Base-by-base conservation (phyloP, 2,888 invertebrate genomes). In the Sussaba pulchella region DNA sequence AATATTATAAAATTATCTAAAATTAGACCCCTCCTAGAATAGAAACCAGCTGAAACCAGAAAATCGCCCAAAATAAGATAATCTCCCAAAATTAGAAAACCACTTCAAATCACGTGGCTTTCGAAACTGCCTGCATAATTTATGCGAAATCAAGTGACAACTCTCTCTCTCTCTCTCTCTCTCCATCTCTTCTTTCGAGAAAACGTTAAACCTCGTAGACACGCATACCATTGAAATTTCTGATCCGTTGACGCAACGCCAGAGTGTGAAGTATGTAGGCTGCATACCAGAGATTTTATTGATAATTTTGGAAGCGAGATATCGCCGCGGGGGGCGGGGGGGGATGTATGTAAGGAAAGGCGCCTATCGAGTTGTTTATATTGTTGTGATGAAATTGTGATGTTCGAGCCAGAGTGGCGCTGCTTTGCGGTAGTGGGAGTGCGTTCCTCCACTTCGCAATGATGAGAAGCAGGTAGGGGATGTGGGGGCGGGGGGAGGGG, bases 321-420 rank as follows among this genome's bases (percentile, higher is more conserved):
- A 21, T 10, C 0, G 12, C 17, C 24, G 12, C 10, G 50, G 64
- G 0, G 47, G 47, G 43, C 19, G 24, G 41, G 14, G 17, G 21
- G 47, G 43, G 17, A 50, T 41, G 57, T 9, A 21, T 31, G 39
- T 36, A 64, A 17, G 47, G 14, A 21, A 64, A 61, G 78, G 61
- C 41, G 31, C 26, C 59, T 39, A 72, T 76, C 75, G 78, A 78
- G 82, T 85, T 87, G 83, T 87, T 87, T 85, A 85, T 87, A 87
- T 87, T 84, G 85, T 88, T 87, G 84, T 84, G 86, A 87, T 86
- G 85, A 86, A 88, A 87, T 86, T 85, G 85, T 83, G 83, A 84
- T 81, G 83, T 83, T 50, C 31, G 43, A 31, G 59, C 50, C 31
- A 50, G 54, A 41, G 70, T 43, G 61, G 64, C n/a, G 76, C 36